A percentile compares a stretch with the other conserved stretches of the same genome.
Conservation (phyloP, 2,113 vertebrate species). For the Ahaetulla prasina region DNA sequence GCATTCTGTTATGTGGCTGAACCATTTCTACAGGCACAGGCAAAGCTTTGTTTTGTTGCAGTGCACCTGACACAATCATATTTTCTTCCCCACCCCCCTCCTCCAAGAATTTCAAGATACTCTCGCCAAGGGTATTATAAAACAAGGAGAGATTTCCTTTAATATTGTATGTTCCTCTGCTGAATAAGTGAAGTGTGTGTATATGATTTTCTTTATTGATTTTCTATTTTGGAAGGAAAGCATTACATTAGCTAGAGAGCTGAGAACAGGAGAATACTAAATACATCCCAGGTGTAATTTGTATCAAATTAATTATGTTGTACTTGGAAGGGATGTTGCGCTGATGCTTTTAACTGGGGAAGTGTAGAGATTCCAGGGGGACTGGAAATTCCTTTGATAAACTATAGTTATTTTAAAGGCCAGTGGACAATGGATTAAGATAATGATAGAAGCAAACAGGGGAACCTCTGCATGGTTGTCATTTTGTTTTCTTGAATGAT, state of each 20-base stretch:
- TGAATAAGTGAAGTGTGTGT: constrained; percentile 44
- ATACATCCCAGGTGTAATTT: constrained; percentile 9
- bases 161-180: constrained; percentile 45
- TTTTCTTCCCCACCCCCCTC: neutral
- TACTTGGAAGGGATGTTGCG: neutral
- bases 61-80: constrained; percentile 49
- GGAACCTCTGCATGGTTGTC: neutral
- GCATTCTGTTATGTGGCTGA: constrained; percentile 22
- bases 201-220: constrained; percentile 52
- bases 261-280: constrained; percentile 42
- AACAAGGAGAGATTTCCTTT: constrained; percentile 49
- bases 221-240: constrained; percentile 26
- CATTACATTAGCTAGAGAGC: constrained; percentile 46
- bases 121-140: constrained; percentile 60
- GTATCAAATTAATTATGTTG: constrained; percentile 24
- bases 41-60: neutral
- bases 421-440: neutral
- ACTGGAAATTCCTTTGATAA: neutral
- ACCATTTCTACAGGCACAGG: neutral
- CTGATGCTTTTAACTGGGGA: constrained; percentile 33
- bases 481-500: neutral
- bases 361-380: neutral
- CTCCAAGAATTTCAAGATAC: constrained; percentile 52
- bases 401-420: neutral
- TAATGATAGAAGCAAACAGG: neutral